Conservation (phyloP, 1,140 invertebrate genomes). For the Ceratina japonica region DNA sequence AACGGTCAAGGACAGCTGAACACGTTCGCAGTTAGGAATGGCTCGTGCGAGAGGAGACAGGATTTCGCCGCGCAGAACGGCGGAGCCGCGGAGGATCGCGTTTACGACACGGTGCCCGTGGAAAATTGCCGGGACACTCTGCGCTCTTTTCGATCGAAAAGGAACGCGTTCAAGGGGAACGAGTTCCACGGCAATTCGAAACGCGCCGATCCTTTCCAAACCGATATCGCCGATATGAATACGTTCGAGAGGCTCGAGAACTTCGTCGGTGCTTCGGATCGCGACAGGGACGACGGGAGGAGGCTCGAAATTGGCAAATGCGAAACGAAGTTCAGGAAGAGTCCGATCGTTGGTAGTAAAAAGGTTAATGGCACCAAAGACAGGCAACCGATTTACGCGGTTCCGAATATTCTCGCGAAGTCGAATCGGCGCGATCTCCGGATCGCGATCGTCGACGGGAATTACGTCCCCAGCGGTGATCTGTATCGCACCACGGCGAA, state of each 20-base stretch:
- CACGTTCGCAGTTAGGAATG: background rate
- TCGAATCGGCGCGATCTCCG: background rate
- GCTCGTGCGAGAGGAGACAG: slow-evolving; percentile 13
- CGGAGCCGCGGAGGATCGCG: slow-evolving; percentile 26
- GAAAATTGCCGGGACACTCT: slow-evolving; percentile 14
- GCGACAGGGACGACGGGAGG: background rate
- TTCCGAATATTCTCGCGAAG: slow-evolving; percentile 49
- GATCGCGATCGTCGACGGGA: slow-evolving; percentile 59
- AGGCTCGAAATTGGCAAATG: background rate
- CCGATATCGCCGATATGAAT: background rate
- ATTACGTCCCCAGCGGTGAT: slow-evolving; percentile 74
- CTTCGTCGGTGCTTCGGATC: background rate
- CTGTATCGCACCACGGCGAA: slow-evolving; percentile 70
- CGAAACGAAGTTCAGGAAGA: background rate
- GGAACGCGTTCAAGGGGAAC: background rate
- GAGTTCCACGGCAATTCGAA: background rate
- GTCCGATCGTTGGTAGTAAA: background rate
- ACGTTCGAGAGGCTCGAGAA: background rate
- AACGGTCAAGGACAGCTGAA: slow-evolving; percentile 24
- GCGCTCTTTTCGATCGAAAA: slow-evolving; percentile 2
- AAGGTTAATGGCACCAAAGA: slow-evolving; percentile 31
- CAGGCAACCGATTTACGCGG: slow-evolving; percentile 67
- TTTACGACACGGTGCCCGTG: slow-evolving; percentile 56
- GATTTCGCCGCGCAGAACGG: background rate
- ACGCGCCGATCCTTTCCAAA: background rate